Evolutionary conservation across 1,140 invertebrate species (phyloP).

Genomic region (Bombus vancouverensis): DNA sequence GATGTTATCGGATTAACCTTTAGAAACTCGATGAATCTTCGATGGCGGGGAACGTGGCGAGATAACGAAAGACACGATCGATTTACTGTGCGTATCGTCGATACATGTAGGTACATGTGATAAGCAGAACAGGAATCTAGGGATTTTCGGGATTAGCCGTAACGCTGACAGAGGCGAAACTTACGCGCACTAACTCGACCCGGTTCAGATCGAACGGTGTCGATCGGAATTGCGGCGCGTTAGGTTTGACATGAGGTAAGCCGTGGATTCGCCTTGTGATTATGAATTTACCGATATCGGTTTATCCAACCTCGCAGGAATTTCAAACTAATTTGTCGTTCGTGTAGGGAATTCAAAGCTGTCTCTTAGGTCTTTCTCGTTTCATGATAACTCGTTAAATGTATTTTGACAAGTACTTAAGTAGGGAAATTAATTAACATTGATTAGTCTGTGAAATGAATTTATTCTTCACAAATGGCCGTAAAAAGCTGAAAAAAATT

Average conservation of each 20-base stretch:
- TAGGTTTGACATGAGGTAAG: background rate
- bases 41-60: background rate
- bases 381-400: background rate
- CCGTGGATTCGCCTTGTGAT: background rate
- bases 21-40: background rate
- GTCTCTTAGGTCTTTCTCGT: too few species aligned
- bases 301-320: background rate
- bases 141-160: constrained; percentile 13
- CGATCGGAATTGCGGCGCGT: constrained; percentile 21
- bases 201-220: constrained; percentile 12
- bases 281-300: constrained; percentile 11
- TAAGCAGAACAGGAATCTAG: constrained; percentile 18
- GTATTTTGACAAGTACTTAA: background rate
- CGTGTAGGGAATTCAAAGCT: too few species aligned
- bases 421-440: too few species aligned
- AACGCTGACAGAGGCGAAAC: constrained; percentile 25
- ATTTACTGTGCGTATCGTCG: background rate
- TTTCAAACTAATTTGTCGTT: background rate
- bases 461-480: too few species aligned
- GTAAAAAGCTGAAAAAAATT: too few species aligned
- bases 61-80: constrained; percentile 25
- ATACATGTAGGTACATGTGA: background rate
- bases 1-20: background rate
- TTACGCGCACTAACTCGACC: background rate
- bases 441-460: too few species aligned